Evolutionary conservation across 2,797 vertebrate species (phyloP).

Genomic region (Bovichtus diacanthus): DNA sequence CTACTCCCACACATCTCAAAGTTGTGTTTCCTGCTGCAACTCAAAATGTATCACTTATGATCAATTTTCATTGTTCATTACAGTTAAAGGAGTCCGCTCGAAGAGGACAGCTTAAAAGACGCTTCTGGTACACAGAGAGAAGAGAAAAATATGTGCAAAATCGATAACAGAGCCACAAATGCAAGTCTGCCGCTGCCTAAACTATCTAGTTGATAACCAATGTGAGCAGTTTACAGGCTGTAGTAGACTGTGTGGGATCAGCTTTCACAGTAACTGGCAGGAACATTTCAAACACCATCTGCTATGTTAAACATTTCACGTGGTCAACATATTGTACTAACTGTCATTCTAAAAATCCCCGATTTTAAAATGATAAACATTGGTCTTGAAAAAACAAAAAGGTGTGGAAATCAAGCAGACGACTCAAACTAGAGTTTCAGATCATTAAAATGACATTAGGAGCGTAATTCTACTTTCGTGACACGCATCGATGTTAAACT

Average conservation of each 20-base stretch:
- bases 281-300: neutral
- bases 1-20: neutral
- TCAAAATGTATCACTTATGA: conserved; percentile 13
- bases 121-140: neutral
- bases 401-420: neutral
- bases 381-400: neutral
- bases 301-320: neutral
- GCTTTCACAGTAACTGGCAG: neutral
- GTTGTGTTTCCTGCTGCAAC: conserved; percentile 12
- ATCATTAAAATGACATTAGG: neutral
- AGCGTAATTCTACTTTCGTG: neutral
- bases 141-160: neutral
- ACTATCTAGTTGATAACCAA: neutral
- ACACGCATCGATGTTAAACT: neutral
- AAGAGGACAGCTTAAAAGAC: neutral
- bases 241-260: neutral
- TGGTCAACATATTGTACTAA: neutral
- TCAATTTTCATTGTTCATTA: conserved; percentile 12
- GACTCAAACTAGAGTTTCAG: neutral
- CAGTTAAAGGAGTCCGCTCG: neutral
- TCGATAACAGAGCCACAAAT: neutral
- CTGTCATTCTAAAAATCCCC: neutral
- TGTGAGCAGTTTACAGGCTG: conserved; percentile 5
- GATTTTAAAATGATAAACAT: neutral
- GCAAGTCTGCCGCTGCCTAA: conserved; percentile 5